Evolutionary conservation across 1,140 invertebrate species (phyloP).

Genomic region (Drosophila nigrodunni): DNA sequence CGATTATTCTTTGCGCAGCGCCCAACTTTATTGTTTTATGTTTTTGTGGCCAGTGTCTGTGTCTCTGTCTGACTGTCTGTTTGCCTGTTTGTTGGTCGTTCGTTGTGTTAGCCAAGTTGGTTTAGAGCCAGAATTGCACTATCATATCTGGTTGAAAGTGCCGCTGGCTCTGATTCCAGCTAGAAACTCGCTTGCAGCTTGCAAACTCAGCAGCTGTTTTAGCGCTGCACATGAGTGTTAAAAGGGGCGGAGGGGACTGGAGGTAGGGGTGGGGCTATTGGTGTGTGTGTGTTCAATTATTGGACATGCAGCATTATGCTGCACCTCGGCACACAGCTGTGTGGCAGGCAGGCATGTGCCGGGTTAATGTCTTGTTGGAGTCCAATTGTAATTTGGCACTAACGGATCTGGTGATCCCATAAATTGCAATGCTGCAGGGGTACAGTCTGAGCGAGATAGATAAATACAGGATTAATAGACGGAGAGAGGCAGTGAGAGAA

Average conservation of each 20-base stretch:
- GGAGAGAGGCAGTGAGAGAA: background rate
- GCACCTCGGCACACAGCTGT: slow-evolving; percentile 50
- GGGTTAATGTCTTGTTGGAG: slow-evolving; percentile 81
- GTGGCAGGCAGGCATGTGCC: slow-evolving; percentile 63
- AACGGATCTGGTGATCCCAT: slow-evolving; percentile 80
- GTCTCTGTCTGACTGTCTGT: slow-evolving; percentile 6
- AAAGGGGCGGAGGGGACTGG: background rate
- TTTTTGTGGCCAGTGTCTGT: slow-evolving; percentile 65
- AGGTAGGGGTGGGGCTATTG: background rate
- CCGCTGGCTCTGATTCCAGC: slow-evolving; percentile 63
- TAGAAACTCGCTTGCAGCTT: slow-evolving; percentile 31
- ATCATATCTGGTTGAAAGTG: slow-evolving; percentile 62
- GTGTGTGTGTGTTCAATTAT: slow-evolving; percentile 56
- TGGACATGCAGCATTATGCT: slow-evolving; percentile 64
- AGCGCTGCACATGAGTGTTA: slow-evolving; percentile 35
- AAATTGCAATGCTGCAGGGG: slow-evolving; percentile 58
- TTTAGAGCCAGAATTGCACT: slow-evolving; percentile 45
- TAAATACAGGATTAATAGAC: background rate
- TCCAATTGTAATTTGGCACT: slow-evolving; percentile 81
- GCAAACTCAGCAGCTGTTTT: slow-evolving; percentile 55
- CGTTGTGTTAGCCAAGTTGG: slow-evolving; percentile 10
- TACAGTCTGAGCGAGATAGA: background rate
- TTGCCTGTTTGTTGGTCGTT: slow-evolving; percentile 3
- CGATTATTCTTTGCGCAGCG: slow-evolving; percentile 81
- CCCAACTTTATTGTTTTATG: slow-evolving; percentile 81